Base-by-base conservation (phyloP, 2,888 invertebrate species). In the Eledona agricola region DNA sequence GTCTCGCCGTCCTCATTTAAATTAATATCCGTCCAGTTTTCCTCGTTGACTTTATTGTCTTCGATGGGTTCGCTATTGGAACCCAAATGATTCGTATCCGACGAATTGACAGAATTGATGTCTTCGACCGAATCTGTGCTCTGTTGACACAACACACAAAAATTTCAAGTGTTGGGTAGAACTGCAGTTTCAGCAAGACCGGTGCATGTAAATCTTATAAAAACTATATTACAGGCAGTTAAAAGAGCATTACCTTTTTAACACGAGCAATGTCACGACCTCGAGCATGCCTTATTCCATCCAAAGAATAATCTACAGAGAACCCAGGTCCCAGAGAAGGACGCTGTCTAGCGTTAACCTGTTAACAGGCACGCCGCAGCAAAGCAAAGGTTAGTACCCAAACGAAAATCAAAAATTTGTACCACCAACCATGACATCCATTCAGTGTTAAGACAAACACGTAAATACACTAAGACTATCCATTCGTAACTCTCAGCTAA, bases 21-120 rank as follows among this genome's bases (percentile, higher is more conserved):
- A 74, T 93, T 94, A 23, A 94, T 93, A 70, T 94, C 93, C 1
- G 93, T 93, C 94, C 94, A 94, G 34, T 90, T 92, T 68, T 93
- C 93, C 67, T 93, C 93, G 61, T 86, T 81, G 17, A 82, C 84
- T 72, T 88, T 88, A 64, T 87, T 88, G 68, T 89, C 89, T 58
- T 88, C 88, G 32, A 85, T 75, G 50, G 86, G 83, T 69, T 87
- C 87, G 64, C 83, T 86, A 51, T 84, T 85, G 0, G 86, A 85
- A 69, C 87, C 87, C 2, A 86, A 81, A 66, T 87, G 87, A 51
- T 87, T 87, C 3, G 87, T 87, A 69, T 88, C 88, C 6, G 84
- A 84, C 1, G 88, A 88, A 76, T 87, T 87, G 69, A 88, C 81
- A 1, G 88, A 88, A 40, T 84, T 86, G 5, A 85, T 85, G 72